Evolutionary conservation across 2,113 vertebrate genomes (phyloP), one percentile per base, ranked within the genome.

Genomic region (Lamprologus sp.): DNA sequence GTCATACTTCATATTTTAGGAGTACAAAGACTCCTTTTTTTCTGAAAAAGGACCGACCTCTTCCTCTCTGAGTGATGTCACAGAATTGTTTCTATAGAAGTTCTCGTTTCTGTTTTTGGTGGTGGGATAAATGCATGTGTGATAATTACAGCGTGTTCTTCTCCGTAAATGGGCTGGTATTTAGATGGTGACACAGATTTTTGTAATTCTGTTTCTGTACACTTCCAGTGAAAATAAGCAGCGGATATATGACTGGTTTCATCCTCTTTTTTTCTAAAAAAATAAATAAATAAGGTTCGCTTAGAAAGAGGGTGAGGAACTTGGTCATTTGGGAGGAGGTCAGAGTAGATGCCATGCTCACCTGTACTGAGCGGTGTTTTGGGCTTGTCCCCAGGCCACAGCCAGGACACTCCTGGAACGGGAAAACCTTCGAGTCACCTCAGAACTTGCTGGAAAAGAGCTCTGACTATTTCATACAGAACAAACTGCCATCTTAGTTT

Each of bases 231-330:
- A 75, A 19, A 45, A 28, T 17, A 75, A 75, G 40, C 14, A 28
- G 68, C 2, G 17, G 14, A 75, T 4, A 70, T 42, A 47, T 19
- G 21, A 47, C 23, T 73, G 40, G 68, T 15, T 17, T 45, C 8
- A 10, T 73, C 37, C 37, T 73, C 21, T 40, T 65, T 21, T 31
- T n/a, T 65, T 55, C 11, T 21, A 23, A 55, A 13, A n/a, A 14
- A 45, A 2, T 0, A 1, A 11, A 19, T 4, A 10, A 63, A 15
- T 4, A 26, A 26, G 40, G 21, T 28, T 40, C 0, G 11, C 19
- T 40, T 68, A 40, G 63, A 68, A n/a, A 37, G 7, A 21, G 11
- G 11, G 19, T 68, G 1, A 68, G 33, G 33, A 21, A 40, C 19
- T 40, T 21, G n/a, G 12, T 70, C 37, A 15, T 70, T 42, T 0